phyloP scores from a whole-genome alignment of 2,888 invertebrate species.

The Mallateleia sp. region DNA sequence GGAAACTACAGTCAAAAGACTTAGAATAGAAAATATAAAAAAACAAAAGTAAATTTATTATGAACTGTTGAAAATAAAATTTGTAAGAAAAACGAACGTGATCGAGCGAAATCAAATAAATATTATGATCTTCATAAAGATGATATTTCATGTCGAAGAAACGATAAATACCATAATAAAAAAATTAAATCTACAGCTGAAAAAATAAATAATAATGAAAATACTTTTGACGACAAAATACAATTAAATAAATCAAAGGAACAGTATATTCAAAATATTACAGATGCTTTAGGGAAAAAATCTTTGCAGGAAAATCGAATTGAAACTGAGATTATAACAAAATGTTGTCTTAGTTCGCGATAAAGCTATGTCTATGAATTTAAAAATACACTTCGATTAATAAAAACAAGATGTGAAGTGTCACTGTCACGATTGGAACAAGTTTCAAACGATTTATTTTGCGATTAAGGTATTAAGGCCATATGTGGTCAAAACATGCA shows the following conservation, averaged over 20 bases:
- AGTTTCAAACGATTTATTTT: not conserved
- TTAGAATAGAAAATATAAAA: too few species aligned
- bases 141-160: too few species aligned
- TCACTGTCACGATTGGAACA: not conserved
- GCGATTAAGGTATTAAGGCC: not conserved
- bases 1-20: too few species aligned
- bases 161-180: not conserved
- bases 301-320: not conserved
- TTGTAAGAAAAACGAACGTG: too few species aligned
- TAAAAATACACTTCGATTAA: not conserved
- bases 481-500: not conserved
- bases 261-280: not conserved
- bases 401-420: not conserved
- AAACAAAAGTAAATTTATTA: too few species aligned
- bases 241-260: not conserved
- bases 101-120: too few species aligned
- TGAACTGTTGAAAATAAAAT: too few species aligned
- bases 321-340: not conserved
- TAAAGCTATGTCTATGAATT: not conserved
- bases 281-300: not conserved
- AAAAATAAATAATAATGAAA: not conserved
- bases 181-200: too few species aligned
- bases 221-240: not conserved
- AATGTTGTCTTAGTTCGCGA: not conserved
- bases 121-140: too few species aligned